A percentile compares a stretch with the other conserved stretches of the same genome.
Evolutionary conservation across 2,797 vertebrate species (phyloP).

Genomic region (Crenuchus spilurus): DNA sequence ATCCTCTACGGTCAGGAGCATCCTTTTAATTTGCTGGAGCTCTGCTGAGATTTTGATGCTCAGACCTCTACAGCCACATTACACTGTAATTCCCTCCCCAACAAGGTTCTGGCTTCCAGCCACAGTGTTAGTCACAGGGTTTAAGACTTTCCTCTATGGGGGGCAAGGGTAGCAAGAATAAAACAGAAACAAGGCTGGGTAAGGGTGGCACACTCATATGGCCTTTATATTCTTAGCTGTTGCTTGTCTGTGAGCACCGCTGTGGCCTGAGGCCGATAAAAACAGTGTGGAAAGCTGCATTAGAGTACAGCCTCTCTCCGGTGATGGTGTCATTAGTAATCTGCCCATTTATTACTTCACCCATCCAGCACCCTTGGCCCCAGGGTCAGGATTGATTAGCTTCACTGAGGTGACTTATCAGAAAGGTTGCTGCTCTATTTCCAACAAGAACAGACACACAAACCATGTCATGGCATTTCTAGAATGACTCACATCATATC

Average conservation of each 20-base stretch:
- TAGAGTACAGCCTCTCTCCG: slow-evolving; percentile 15
- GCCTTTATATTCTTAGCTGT: background rate
- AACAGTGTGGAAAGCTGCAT: slow-evolving; percentile 7
- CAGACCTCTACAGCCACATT: background rate
- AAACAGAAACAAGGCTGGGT: background rate
- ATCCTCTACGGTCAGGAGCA: background rate
- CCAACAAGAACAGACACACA: slow-evolving; percentile 9
- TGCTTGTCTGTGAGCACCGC: background rate
- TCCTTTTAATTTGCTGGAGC: background rate
- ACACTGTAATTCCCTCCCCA: background rate
- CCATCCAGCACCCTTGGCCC: slow-evolving; percentile 12
- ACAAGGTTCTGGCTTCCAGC: background rate
- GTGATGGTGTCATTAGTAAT: slow-evolving; percentile 38
- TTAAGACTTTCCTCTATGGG: slow-evolving; percentile 9
- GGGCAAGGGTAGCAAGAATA: background rate
- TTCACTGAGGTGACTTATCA: slow-evolving; percentile 4
- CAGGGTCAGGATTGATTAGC: slow-evolving; percentile 34
- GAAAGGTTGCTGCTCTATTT: background rate
- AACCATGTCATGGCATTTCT: background rate
- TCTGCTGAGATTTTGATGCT: slow-evolving; percentile 3
- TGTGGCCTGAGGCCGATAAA: background rate
- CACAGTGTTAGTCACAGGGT: slow-evolving; percentile 18
- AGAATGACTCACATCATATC: background rate
- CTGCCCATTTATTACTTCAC: slow-evolving; percentile 36
- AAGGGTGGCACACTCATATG: background rate